Evolutionary conservation across 1,140 invertebrate species (phyloP).

Genomic region (Aphaenogaster rudis): DNA sequence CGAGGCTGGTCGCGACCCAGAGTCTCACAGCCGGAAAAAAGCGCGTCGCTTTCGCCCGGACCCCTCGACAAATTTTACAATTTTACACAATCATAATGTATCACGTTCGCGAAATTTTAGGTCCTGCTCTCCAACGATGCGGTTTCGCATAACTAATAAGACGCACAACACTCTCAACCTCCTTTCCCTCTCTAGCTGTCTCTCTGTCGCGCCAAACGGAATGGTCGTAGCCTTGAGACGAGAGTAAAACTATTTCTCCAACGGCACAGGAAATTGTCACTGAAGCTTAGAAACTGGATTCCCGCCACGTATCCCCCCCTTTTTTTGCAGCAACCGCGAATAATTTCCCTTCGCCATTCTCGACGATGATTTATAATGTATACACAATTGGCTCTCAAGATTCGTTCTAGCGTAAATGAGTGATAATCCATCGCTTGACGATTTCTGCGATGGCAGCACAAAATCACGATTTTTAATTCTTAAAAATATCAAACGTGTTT

Average conservation of each 20-base stretch:
- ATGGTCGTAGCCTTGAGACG: conserved; percentile 49
- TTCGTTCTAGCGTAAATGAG: neutral
- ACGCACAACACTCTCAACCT: conserved; percentile 26
- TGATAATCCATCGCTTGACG: neutral
- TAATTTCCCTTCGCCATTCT: neutral
- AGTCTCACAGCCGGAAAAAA: conserved; percentile 43
- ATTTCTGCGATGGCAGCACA: neutral
- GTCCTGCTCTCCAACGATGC: conserved; percentile 57
- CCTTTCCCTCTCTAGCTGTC: conserved; percentile 9
- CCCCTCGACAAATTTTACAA: conserved; percentile 83
- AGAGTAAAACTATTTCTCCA: conserved; percentile 33
- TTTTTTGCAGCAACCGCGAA: neutral
- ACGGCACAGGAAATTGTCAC: neutral
- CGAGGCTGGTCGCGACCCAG: neutral
- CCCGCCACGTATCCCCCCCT: neutral
- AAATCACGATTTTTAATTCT: conserved; percentile 20
- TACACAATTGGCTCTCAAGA: neutral
- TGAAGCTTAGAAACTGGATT: conserved; percentile 5
- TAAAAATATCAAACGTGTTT: conserved; percentile 6
- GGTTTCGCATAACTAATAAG: conserved; percentile 24
- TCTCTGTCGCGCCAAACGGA: conserved; percentile 50
- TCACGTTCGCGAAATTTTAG: conserved; percentile 73
- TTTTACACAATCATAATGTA: conserved; percentile 83
- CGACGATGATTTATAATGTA: neutral
- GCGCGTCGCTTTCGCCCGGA: conserved; percentile 72